Percentiles rank a stretch among this genome's conserved stretches.
Conservation (phyloP, 2,888 invertebrate genomes). For the Bombylius discolor region DNA sequence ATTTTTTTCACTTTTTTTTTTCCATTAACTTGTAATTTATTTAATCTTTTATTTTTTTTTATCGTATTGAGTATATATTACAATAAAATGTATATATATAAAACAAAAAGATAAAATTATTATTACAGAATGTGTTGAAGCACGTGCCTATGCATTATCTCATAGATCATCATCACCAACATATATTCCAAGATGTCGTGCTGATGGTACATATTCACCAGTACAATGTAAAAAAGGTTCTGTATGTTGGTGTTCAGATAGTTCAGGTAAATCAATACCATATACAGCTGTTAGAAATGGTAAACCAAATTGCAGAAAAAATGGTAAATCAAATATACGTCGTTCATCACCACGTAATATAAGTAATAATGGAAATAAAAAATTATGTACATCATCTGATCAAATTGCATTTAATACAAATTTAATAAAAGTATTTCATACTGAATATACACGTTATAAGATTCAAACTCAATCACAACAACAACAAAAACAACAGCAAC, state of each 20-base stretch:
- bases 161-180: conserved; percentile 41
- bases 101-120: conserved; percentile 8
- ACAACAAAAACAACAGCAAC: conserved; percentile 18
- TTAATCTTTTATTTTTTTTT: no score
- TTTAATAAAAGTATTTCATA: conserved; percentile 70
- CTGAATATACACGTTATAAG: conserved; percentile 51
- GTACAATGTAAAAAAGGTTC: conserved; percentile 73
- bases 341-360: conserved; percentile 46
- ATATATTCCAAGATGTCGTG: conserved; percentile 66
- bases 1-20: no score
- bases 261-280: conserved; percentile 67
- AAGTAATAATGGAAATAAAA: conserved; percentile 19
- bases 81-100: no score
- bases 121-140: conserved; percentile 41
- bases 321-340: conserved; percentile 45
- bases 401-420: conserved; percentile 70
- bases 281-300: conserved; percentile 62
- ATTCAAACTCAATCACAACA: conserved; percentile 17
- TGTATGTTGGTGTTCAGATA: conserved; percentile 84
- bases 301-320: conserved; percentile 52
- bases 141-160: conserved; percentile 32
- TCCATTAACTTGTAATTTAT: no score
- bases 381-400: conserved; percentile 61
- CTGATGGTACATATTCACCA: conserved; percentile 71
- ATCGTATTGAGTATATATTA: no score